phyloP scores from a whole-genome alignment of 2,113 vertebrate genomes.

The Lethenteron camtschaticum region DNA sequence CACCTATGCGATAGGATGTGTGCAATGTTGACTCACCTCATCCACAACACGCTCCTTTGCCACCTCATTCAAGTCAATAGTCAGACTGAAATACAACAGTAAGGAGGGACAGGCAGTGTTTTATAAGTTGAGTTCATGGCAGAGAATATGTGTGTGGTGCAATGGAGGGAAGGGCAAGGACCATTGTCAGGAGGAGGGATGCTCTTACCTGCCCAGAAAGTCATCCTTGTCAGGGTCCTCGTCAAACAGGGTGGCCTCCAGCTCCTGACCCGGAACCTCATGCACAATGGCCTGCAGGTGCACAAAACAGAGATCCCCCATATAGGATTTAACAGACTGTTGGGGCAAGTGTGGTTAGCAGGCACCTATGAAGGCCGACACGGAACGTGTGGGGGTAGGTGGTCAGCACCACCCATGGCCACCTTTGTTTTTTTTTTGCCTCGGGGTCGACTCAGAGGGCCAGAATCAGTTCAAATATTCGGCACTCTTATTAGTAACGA shows the following conservation, averaged over 20 bases:
- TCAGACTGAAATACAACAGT: slow-evolving; percentile 27
- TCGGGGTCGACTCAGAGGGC: too few species aligned
- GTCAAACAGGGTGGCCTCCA: slow-evolving; percentile 68
- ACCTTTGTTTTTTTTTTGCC: too few species aligned
- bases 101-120: too few species aligned
- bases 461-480: too few species aligned
- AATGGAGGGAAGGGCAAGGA: slow-evolving; percentile 7
- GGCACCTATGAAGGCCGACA: too few species aligned
- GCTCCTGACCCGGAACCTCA: slow-evolving; percentile 71
- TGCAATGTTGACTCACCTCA: slow-evolving; percentile 29
- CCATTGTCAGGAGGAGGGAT: background rate
- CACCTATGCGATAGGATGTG: too few species aligned
- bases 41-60: slow-evolving; percentile 47
- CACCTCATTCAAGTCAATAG: slow-evolving; percentile 55
- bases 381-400: too few species aligned
- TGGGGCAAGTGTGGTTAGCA: too few species aligned
- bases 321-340: background rate
- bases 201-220: slow-evolving; percentile 54
- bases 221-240: slow-evolving; percentile 84
- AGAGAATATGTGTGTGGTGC: background rate
- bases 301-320: slow-evolving; percentile 1
- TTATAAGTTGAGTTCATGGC: background rate
- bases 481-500: too few species aligned
- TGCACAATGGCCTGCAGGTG: slow-evolving; percentile 56
- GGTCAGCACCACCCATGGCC: too few species aligned